Conservation (phyloP, 2,797 vertebrate species). For the Pelodytes ibericus region DNA sequence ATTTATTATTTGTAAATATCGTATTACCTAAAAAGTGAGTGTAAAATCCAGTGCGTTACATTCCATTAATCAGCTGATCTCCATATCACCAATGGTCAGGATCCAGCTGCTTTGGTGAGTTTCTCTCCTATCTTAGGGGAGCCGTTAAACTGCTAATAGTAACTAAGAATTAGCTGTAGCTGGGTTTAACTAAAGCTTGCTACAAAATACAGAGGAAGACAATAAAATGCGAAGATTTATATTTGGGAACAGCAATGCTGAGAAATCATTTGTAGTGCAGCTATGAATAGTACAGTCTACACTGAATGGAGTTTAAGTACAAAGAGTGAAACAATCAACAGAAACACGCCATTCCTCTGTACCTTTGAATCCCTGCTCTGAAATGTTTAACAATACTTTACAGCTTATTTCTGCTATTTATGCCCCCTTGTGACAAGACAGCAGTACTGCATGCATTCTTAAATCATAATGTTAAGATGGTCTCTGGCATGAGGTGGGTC, state of each 20-base stretch:
- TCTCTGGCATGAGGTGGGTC: too few relatives aligned
- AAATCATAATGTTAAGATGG: too few relatives aligned
- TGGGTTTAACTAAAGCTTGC: not conserved
- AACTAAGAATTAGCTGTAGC: not conserved
- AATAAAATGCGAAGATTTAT: too few relatives aligned
- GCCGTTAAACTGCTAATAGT: not conserved
- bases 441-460: not conserved
- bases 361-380: too few relatives aligned
- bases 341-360: too few relatives aligned
- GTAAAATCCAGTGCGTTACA: not conserved
- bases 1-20: not conserved
- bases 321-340: too few relatives aligned
- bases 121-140: not conserved
- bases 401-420: not conserved
- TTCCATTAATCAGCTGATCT: not conserved
- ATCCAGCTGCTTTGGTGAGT: not conserved
- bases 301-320: too few relatives aligned
- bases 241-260: too few relatives aligned
- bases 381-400: too few relatives aligned
- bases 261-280: too few relatives aligned
- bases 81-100: not conserved
- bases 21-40: not conserved
- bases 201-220: not conserved
- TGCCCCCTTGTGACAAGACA: conserved; percentile 24
- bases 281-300: too few relatives aligned